Evolutionary conservation across 2,888 invertebrate genomes (phyloP).

Genomic region (Gerris lacustris): DNA sequence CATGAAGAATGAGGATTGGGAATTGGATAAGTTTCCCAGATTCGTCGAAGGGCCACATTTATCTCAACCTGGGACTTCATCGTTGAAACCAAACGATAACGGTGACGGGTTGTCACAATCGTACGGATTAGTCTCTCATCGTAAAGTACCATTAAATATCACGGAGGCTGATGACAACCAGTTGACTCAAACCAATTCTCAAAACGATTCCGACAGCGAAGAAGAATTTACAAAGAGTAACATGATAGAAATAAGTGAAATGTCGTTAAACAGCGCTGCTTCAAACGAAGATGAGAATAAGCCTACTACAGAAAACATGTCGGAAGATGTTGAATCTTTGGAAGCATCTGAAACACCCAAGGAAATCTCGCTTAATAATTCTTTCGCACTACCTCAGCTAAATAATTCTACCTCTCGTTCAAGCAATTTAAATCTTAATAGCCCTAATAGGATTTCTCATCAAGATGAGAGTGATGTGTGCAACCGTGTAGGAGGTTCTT

Average conservation of each 20-base stretch:
- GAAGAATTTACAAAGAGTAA: neutral
- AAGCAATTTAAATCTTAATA: neutral
- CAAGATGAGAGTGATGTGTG: neutral
- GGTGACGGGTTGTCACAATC: neutral
- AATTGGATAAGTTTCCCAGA: neutral
- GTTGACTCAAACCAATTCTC: neutral
- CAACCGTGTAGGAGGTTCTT: neutral
- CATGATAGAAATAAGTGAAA: neutral
- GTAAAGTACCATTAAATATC: neutral
- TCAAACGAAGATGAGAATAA: neutral
- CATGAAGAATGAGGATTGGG: neutral
- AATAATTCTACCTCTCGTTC: neutral
- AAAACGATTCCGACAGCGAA: neutral
- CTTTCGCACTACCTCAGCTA: neutral
- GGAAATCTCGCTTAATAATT: neutral
- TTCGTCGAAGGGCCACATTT: neutral
- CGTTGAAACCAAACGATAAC: neutral
- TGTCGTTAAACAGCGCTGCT: neutral
- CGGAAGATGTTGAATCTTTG: neutral
- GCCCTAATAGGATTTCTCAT: neutral
- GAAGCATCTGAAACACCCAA: neutral
- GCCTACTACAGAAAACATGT: neutral
- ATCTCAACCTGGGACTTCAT: neutral
- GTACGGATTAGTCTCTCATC: neutral
- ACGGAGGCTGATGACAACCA: neutral